phyloP scores from a whole-genome alignment of 2,113 vertebrate genomes.

The Ranitomeya variabilis region DNA sequence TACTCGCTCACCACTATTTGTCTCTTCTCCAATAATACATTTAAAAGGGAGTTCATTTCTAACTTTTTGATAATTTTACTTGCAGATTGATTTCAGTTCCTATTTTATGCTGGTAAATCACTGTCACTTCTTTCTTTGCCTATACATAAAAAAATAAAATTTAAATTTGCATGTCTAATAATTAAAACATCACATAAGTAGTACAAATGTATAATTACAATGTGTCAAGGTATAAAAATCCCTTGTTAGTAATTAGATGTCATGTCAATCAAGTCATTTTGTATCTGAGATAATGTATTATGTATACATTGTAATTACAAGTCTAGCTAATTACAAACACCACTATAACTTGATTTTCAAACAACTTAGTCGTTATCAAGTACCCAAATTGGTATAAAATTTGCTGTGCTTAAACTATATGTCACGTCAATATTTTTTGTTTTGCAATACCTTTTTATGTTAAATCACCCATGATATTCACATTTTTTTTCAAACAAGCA shows the following conservation, averaged over 20 bases:
- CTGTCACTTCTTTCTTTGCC: background rate
- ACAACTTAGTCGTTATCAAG: background rate
- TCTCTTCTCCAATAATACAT: too few species aligned
- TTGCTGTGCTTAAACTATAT: background rate
- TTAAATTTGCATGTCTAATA: conserved; percentile 8
- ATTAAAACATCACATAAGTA: conserved; percentile 20
- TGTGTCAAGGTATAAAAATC: conserved; percentile 42
- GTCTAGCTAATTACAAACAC: conserved; percentile 39
- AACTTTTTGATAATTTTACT: background rate
- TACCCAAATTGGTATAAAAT: background rate
- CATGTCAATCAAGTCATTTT: conserved; percentile 21
- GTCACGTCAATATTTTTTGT: too few species aligned
- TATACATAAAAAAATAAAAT: background rate
- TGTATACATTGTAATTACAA: conserved; percentile 33
- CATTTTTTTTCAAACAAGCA: too few species aligned
- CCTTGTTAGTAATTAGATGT: conserved; percentile 43
- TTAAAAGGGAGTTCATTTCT: background rate
- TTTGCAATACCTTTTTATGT: too few species aligned
- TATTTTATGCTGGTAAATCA: background rate
- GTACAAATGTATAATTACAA: conserved; percentile 41
- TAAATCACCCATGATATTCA: too few species aligned
- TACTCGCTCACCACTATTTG: too few species aligned
- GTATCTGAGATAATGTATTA: conserved; percentile 36
- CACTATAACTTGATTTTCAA: background rate
- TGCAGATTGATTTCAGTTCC: background rate